Base-by-base conservation (phyloP, 2,888 invertebrate genomes). In the Meiosimyza decipiens region DNA sequence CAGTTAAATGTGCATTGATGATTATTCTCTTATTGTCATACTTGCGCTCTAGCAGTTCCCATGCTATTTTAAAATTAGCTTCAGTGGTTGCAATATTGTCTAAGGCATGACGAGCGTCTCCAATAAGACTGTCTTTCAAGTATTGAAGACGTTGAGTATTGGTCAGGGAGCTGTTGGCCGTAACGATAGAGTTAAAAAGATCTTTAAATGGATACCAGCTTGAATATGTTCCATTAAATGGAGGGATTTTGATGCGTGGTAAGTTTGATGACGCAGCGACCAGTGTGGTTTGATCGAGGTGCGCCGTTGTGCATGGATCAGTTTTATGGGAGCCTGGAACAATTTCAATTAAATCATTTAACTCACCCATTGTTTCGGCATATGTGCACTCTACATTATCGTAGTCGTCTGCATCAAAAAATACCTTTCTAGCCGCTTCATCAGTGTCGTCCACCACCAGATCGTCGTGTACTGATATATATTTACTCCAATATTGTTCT, bases 181-280 rank as follows among this genome's bases (percentile, higher is more conserved):
- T 22, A 22, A 22, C 22, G 2, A 22, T 22, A 22, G 22, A 22
- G 22, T 2, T 22, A 22, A 22, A 22, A 22, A 22, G 22, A 22
- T 22, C 22, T 22, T 22, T 22, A 22, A 22, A 22, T 22, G 22
- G 22, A 22, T 54, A 55, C 69, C 64, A 73, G 6, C 60, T 50
- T 6, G 52, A 15, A 52, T 65, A 73, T 18, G 33, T 49, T 6
- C 72, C 72, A 69, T 72, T 59, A 28, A 68, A 72, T n/a, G 63
- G 49, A 11, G 68, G 68, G 16, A 60, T 63, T 50, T 72, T 72
- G 15, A 72, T 28, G 7, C 68, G 22, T 9, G 68, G 72, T 18
- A 69, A 54, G 2, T 22, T 33, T 3, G 54, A 15, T 28, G 66
- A 33, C 3, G 54, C 12, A 5, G 64, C 64, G n/a, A 11, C 7